Conservation (phyloP, 92 coral and sea anemone species). For the Zoanthus sansibaricus region DNA sequence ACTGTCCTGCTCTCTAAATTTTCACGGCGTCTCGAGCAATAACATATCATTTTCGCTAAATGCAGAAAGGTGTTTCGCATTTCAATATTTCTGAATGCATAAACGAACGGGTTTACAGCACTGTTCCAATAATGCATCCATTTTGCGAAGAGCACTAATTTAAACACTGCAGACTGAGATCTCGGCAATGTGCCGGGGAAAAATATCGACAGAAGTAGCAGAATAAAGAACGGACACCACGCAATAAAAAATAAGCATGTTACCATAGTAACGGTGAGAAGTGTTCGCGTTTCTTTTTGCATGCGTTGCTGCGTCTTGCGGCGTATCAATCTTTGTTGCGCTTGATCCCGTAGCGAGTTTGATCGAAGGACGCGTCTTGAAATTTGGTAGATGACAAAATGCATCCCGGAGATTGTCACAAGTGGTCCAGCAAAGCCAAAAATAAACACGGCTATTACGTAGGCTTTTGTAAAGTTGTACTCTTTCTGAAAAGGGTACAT, state of each 20-base stretch:
- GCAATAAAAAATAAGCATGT: constrained; percentile 84
- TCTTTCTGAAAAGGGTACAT: constrained; percentile 49
- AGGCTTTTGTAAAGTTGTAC: constrained; percentile 6
- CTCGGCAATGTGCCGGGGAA: constrained; percentile 48
- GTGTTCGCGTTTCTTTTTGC: constrained; percentile 74
- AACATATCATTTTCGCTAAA: not conserved
- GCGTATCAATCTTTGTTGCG: not conserved
- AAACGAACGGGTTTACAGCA: constrained; percentile 55
- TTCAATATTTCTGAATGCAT: constrained; percentile 50
- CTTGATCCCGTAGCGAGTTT: constrained; percentile 1
- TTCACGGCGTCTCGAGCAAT: not conserved
- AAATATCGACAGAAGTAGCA: constrained; percentile 47
- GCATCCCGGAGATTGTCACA: constrained; percentile 19
- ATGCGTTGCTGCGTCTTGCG: constrained; percentile 20
- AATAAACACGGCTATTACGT: constrained; percentile 18
- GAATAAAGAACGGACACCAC: constrained; percentile 85
- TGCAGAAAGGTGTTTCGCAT: constrained; percentile 45
- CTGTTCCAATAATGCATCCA: constrained; percentile 62
- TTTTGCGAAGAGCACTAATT: constrained; percentile 30
- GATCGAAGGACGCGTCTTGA: constrained; percentile 34
- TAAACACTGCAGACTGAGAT: not conserved
- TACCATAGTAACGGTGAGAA: constrained; percentile 78
- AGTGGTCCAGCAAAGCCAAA: constrained; percentile 30
- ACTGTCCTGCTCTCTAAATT: not conserved
- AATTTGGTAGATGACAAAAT: constrained; percentile 8